Conservation (phyloP, 2,888 invertebrate species). For the Dryadula phaetusa region DNA sequence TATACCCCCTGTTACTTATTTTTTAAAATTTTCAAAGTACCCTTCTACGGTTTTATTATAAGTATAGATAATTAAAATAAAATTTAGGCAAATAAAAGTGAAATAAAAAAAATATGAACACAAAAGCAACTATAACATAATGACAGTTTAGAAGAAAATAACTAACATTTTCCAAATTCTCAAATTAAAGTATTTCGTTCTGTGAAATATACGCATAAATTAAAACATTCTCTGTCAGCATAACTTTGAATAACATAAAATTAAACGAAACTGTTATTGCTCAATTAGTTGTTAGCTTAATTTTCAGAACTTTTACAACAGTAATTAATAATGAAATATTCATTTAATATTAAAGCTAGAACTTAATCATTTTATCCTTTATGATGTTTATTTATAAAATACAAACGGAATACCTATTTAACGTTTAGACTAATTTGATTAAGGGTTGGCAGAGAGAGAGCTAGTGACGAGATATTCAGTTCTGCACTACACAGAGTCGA, state of each 20-base stretch:
- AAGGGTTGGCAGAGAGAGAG: too few relatives aligned
- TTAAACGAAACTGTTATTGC: conserved; percentile 29
- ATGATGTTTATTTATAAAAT: conserved; percentile 12
- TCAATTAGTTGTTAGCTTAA: conserved; percentile 26
- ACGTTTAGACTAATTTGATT: background rate
- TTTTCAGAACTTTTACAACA: conserved; percentile 29
- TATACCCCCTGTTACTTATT: too few relatives aligned
- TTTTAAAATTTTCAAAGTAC: too few relatives aligned
- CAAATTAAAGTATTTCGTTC: background rate
- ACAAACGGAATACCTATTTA: background rate
- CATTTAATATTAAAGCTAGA: conserved; percentile 19
- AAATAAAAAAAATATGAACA: background rate
- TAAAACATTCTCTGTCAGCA: conserved; percentile 18
- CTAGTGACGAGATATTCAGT: too few relatives aligned
- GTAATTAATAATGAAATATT: conserved; percentile 32
- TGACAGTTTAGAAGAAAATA: background rate
- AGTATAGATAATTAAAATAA: too few relatives aligned
- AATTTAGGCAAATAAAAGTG: background rate
- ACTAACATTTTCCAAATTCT: background rate
- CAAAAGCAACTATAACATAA: background rate
- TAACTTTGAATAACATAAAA: conserved; percentile 27
- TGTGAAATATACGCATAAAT: conserved; percentile 18
- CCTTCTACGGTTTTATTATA: too few relatives aligned
- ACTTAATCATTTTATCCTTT: conserved; percentile 12
- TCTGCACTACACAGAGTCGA: too few relatives aligned